phyloP scores from a whole-genome alignment of 64 coral and sea anemone genomes.

The Pachyseris speciosa region DNA sequence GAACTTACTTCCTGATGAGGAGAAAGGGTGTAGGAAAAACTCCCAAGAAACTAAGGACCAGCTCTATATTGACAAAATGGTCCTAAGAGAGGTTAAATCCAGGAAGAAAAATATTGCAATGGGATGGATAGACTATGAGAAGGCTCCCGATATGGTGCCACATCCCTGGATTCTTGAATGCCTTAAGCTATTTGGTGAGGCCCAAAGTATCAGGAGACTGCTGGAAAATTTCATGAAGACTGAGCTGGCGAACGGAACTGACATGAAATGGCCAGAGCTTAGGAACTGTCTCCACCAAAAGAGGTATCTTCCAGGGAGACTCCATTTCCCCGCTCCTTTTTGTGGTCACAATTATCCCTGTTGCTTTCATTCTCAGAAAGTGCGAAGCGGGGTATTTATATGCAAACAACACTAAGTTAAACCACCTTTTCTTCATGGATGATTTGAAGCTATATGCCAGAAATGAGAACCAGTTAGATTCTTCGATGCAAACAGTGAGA shows the following conservation, averaged over 20 bases:
- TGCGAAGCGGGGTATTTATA: neutral
- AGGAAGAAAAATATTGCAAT: constrained; percentile 55
- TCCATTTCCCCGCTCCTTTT: too few species aligned
- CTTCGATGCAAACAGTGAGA: neutral
- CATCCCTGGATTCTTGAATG: too few species aligned
- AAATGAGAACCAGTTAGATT: too few species aligned
- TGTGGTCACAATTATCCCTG: constrained; percentile 23
- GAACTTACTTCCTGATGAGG: constrained; percentile 44
- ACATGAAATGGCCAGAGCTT: too few species aligned
- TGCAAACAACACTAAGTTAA: too few species aligned
- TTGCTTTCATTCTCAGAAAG: constrained; percentile 1
- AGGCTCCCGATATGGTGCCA: constrained; percentile 54
- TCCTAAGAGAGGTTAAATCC: constrained; percentile 21
- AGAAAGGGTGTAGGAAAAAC: constrained; percentile 57
- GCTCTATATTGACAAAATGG: too few species aligned
- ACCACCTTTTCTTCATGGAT: too few species aligned
- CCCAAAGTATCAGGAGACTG: constrained; percentile 39
- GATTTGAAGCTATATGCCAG: too few species aligned
- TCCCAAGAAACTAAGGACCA: constrained; percentile 63
- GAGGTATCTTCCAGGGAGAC: too few species aligned
- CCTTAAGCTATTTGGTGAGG: constrained; percentile 42
- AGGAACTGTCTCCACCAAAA: too few species aligned
- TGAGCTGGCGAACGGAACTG: too few species aligned
- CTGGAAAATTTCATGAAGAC: constrained; percentile 36
- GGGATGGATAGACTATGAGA: constrained; percentile 67